A percentile compares a stretch with the other conserved stretches of the same genome.
These are phyloP conservation scores for Theodoxus fluviatilis DNA, from an alignment of 2,888 invertebrate genomes.

Conservation along the genomic window DNA sequence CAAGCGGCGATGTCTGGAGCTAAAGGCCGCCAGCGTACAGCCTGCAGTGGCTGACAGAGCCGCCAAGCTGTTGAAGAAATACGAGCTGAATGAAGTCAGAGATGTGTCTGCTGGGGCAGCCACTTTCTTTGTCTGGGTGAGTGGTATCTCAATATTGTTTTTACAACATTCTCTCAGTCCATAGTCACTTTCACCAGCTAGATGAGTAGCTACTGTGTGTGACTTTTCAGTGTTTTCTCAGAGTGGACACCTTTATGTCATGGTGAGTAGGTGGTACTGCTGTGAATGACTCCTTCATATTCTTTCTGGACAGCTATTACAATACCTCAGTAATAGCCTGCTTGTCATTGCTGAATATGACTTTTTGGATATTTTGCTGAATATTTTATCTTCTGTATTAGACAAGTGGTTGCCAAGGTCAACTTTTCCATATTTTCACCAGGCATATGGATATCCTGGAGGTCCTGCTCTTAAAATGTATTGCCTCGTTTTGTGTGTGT, in stretches of 20 bases:
- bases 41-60: slow-evolving; percentile 44
- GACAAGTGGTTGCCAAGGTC: too few relatives aligned
- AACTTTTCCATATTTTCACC: too few relatives aligned
- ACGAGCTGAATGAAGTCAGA: slow-evolving; percentile 59
- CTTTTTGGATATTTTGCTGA: too few relatives aligned
- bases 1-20: slow-evolving; percentile 57
- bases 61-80: slow-evolving; percentile 46
- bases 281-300: neutral
- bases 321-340: too few relatives aligned
- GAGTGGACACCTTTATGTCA: too few relatives aligned
- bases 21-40: slow-evolving; percentile 48
- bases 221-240: too few relatives aligned
- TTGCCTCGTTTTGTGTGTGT: too few relatives aligned
- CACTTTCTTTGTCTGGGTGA: slow-evolving; percentile 63
- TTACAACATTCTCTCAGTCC: neutral
- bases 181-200: neutral
- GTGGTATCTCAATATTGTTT: slow-evolving; percentile 25
- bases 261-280: too few relatives aligned
- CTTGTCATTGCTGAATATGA: too few relatives aligned
- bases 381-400: too few relatives aligned
- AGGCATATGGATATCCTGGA: too few relatives aligned
- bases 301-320: neutral
- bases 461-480: too few relatives aligned
- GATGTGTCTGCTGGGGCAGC: slow-evolving; percentile 64
- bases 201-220: neutral